Base-by-base conservation (phyloP, 2,888 invertebrate species). In the Philaethria dido region DNA sequence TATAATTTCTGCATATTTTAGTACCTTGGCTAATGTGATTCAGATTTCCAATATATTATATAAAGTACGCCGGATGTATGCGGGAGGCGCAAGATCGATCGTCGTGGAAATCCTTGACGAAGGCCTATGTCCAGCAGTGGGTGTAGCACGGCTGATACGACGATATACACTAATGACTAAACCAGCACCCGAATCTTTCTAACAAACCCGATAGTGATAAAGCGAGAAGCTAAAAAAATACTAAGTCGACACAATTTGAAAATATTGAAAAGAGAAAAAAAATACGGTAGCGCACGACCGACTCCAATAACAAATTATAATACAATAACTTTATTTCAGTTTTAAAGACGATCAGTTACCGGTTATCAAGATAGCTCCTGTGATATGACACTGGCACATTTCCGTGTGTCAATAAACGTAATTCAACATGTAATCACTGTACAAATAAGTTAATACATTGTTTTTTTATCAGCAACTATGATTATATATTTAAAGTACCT, bases 341-440 rank as follows among this genome's bases (percentile, higher is more conserved):
- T 48, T 63, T 55, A 54, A 47, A 48, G 20, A 60, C 16, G n/a
- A 59, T 68, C 63, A 48, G 68, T 64, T 47, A 50, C 52, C 39
- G 45, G 16, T 59, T 62, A 67, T 62, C 62, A 64, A 68, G 69
- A 68, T 61, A 5, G 52, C 54, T 63, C 60, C 29, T 60, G 42
- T 54, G 63, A 70, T 70, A 66, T 66, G 63, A 62, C 55, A 66
- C 33, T 66, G 45, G 44, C 60, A 63, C 60, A 59, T 61, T 67
- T 64, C 67, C 55, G 42, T 54, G 25, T 47, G 57, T 50, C 55
- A 68, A 61, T 68, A 59, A 55, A 39, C 20, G 45, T 61, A 64
- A 55, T 36, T 63, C 45, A 68, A 59, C 1, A 67, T 62, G 63
- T 68, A 68, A 68, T 66, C 66, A 61, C 47, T 48, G 29, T 42